These are phyloP conservation scores for Dissostichus mawsoni DNA, from an alignment of 2,113 vertebrate genomes.

Conservation along the genomic window DNA sequence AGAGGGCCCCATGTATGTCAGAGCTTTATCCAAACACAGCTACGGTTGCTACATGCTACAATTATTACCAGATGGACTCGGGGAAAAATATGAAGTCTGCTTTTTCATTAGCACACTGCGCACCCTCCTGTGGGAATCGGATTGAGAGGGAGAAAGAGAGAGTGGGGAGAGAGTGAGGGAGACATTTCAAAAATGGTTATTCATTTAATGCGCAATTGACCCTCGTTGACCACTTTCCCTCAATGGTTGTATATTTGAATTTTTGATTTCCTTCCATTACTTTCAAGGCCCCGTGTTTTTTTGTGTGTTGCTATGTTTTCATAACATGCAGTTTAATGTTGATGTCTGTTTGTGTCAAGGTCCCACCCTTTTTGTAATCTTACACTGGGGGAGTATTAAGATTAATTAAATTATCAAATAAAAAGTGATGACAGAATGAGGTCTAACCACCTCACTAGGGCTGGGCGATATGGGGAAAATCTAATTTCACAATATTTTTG, in stretches of 20 bases:
- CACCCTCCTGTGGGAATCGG: slow-evolving; percentile 40
- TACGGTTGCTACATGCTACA: slow-evolving; percentile 81
- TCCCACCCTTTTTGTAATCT: not conserved
- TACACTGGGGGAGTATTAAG: not conserved
- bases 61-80: slow-evolving; percentile 82
- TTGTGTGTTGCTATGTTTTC: slow-evolving; percentile 36
- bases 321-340: slow-evolving; percentile 35
- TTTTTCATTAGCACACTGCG: slow-evolving; percentile 72
- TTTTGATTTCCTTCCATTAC: slow-evolving; percentile 20
- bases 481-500: no score
- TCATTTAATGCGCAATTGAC: slow-evolving; percentile 28
- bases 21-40: slow-evolving; percentile 81
- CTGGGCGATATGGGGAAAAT: no score
- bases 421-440: not conserved
- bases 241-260: slow-evolving; percentile 22
- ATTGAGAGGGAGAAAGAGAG: not conserved
- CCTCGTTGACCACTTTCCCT: not conserved
- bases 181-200: slow-evolving; percentile 6
- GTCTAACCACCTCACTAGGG: not conserved
- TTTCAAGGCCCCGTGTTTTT: slow-evolving; percentile 6
- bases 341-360: slow-evolving; percentile 3
- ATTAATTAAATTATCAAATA: not conserved
- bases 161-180: not conserved
- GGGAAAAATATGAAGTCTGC: slow-evolving; percentile 74
- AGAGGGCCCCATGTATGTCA: slow-evolving; percentile 77